phyloP scores from a whole-genome alignment of 2,888 invertebrate genomes.

The Clunio marinus region DNA sequence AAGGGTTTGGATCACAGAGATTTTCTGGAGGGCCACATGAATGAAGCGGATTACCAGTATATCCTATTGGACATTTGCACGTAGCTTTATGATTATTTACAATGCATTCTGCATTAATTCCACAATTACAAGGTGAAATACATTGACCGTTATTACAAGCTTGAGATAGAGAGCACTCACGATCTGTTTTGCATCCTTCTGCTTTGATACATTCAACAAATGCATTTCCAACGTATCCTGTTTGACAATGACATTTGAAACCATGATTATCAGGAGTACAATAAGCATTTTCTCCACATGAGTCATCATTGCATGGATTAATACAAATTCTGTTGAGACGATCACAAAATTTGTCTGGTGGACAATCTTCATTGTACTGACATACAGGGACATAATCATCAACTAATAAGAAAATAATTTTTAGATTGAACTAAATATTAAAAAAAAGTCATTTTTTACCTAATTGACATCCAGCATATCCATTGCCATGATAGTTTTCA shows the following conservation, averaged over 20 bases:
- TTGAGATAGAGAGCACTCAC: slow-evolving; percentile 68
- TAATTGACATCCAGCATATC: slow-evolving; percentile 73
- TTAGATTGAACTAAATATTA: slow-evolving; percentile 46
- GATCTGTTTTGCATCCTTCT: slow-evolving; percentile 66
- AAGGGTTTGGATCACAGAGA: slow-evolving; percentile 81
- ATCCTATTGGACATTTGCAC: slow-evolving; percentile 79
- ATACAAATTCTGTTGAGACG: slow-evolving; percentile 78
- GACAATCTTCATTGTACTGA: slow-evolving; percentile 87
- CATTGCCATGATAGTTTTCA: slow-evolving; percentile 83
- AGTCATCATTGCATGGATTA: slow-evolving; percentile 73
- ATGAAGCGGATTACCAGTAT: slow-evolving; percentile 68
- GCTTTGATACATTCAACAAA: slow-evolving; percentile 65
- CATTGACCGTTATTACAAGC: slow-evolving; percentile 76
- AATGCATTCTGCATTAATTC: slow-evolving; percentile 74
- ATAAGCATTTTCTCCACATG: slow-evolving; percentile 77
- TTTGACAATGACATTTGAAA: slow-evolving; percentile 68
- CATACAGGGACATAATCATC: slow-evolving; percentile 60
- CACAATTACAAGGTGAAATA: slow-evolving; percentile 72
- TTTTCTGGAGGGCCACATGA: slow-evolving; percentile 71
- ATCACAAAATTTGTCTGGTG: slow-evolving; percentile 79
- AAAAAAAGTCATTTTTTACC: slow-evolving; percentile 56
- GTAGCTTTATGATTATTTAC: slow-evolving; percentile 72
- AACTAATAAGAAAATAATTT: slow-evolving; percentile 47
- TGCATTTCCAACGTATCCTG: slow-evolving; percentile 72
- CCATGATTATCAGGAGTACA: slow-evolving; percentile 73